Conservation (phyloP, 2,113 vertebrate species). For the Leucosticte australis region DNA sequence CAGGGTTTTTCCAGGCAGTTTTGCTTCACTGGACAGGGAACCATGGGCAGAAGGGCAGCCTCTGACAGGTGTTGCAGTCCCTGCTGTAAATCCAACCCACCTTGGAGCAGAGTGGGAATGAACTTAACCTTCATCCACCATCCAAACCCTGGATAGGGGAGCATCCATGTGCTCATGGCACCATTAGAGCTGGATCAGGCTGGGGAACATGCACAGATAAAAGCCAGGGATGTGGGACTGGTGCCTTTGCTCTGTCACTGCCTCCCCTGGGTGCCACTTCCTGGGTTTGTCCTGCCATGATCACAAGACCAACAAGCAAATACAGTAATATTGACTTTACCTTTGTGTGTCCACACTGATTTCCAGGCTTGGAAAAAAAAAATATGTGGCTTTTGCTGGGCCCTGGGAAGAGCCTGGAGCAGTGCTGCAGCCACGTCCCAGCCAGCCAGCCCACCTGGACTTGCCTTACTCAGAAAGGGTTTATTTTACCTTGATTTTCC, state of each 20-base stretch:
- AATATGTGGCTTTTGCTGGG: too few species aligned
- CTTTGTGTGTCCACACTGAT: background rate
- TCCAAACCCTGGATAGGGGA: background rate
- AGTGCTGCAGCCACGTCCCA: background rate
- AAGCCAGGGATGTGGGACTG: background rate
- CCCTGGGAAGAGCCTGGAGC: background rate
- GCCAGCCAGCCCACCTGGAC: background rate
- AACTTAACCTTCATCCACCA: background rate
- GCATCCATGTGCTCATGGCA: background rate
- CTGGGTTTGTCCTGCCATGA: background rate
- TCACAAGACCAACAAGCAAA: background rate
- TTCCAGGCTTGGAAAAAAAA: background rate
- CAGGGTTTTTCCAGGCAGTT: background rate
- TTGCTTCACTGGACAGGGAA: background rate
- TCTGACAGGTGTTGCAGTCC: rapidly evolving
- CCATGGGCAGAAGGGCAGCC: background rate
- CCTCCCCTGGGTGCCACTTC: background rate
- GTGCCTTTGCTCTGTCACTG: background rate
- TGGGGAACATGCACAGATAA: background rate
- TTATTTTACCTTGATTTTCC: background rate
- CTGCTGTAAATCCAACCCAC: background rate
- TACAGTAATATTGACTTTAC: constrained; percentile 7
- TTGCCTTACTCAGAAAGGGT: background rate
- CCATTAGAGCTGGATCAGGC: background rate
- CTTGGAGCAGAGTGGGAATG: rapidly evolving